A percentile compares a stretch with the other conserved stretches of the same genome.
Conservation (phyloP, 2,797 vertebrate genomes). For the Sebastes nivosus region DNA sequence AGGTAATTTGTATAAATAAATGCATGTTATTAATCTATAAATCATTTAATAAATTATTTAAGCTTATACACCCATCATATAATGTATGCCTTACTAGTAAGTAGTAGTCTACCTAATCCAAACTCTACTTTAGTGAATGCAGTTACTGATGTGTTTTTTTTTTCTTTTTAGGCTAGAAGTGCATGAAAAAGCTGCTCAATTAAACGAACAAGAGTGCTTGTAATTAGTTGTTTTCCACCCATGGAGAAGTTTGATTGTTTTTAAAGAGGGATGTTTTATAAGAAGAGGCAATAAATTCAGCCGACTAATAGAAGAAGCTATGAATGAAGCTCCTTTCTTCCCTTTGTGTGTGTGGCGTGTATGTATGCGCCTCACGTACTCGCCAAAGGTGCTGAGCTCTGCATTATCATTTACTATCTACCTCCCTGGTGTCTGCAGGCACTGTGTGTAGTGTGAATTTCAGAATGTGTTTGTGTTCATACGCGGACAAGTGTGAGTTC, state of each 20-base stretch:
- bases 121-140: not conserved
- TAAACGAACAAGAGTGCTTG: slow-evolving; percentile 8
- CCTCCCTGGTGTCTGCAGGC: not conserved
- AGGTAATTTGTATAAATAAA: not conserved
- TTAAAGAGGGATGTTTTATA: slow-evolving; percentile 31
- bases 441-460: not conserved
- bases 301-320: slow-evolving; percentile 26
- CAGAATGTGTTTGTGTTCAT: not conserved
- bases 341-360: slow-evolving; percentile 46
- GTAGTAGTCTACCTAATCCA: not conserved
- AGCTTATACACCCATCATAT: not conserved
- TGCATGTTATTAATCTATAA: not conserved
- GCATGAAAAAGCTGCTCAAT: slow-evolving; percentile 1
- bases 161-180: not conserved
- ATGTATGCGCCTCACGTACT: slow-evolving; percentile 56
- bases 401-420: slow-evolving; percentile 33
- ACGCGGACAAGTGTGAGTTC: not conserved
- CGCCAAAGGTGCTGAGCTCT: slow-evolving; percentile 53
- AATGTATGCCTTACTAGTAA: not conserved
- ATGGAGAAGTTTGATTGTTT: slow-evolving; percentile 30
- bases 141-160: not conserved
- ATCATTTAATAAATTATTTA: not conserved
- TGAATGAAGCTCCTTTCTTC: slow-evolving; percentile 55
- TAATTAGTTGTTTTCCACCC: slow-evolving; percentile 44
- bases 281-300: slow-evolving; percentile 36